Conservation (phyloP, 2,797 vertebrate species). For the Anomalospiza imberbis region DNA sequence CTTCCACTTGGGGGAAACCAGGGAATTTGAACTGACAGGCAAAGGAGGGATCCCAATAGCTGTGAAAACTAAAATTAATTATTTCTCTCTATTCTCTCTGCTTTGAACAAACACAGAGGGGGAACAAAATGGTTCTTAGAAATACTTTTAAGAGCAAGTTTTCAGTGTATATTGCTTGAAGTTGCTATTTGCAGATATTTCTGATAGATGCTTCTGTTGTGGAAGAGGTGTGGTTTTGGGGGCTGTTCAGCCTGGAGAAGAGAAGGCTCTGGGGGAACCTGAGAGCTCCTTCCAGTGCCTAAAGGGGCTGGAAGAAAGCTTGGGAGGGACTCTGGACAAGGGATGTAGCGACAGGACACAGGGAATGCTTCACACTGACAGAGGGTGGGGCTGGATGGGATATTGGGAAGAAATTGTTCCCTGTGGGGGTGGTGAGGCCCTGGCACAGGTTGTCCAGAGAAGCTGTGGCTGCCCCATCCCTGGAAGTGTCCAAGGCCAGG, state of each 20-base stretch:
- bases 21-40: neutral
- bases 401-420: neutral
- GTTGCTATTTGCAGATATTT: neutral
- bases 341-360: neutral
- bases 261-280: neutral
- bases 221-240: neutral
- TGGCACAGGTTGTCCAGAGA: neutral
- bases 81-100: neutral
- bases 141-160: neutral
- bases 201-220: neutral
- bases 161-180: neutral
- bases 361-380: neutral
- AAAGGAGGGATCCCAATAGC: neutral
- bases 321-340: no score
- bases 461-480: neutral
- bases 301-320: neutral
- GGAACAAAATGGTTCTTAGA: neutral
- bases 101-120: neutral
- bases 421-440: rapidly evolving
- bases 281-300: neutral
- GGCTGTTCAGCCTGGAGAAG: neutral
- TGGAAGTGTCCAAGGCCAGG: neutral
- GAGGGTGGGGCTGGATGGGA: neutral
- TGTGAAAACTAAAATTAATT: neutral
- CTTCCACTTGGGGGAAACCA: neutral